These are phyloP conservation scores for Martes flavigula DNA, from an alignment of 2,797 vertebrate genomes.

Conservation along the genomic window DNA sequence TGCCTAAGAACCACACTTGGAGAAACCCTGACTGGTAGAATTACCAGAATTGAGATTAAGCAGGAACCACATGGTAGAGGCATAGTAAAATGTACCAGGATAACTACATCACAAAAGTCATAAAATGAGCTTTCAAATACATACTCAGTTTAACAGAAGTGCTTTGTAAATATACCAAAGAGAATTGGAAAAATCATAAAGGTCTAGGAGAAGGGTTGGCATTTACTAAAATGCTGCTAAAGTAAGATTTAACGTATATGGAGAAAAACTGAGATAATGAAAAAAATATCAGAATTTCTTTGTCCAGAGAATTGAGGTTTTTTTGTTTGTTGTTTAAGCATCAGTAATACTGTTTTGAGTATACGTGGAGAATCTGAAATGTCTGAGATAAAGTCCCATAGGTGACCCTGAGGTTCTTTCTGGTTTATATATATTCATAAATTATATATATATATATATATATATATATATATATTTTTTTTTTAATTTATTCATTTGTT, in stretches of 20 bases:
- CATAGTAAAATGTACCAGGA: background rate
- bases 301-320: background rate
- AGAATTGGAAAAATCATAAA: background rate
- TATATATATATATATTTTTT: background rate
- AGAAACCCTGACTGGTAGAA: slow-evolving; percentile 9
- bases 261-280: background rate
- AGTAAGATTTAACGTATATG: background rate
- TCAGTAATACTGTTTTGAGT: background rate
- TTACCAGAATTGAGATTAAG: background rate
- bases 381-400: background rate
- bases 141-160: background rate
- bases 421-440: background rate
- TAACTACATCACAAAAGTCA: background rate
- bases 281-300: background rate
- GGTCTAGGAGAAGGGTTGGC: background rate
- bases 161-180: background rate
- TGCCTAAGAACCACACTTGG: background rate
- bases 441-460: background rate
- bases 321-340: background rate
- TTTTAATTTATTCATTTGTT: too few species aligned
- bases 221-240: background rate
- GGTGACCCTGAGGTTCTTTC: background rate
- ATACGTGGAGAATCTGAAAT: background rate
- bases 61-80: background rate
- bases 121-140: background rate